Base-by-base conservation (phyloP, 2,797 vertebrate species). In the Aldrovandia affinis region DNA sequence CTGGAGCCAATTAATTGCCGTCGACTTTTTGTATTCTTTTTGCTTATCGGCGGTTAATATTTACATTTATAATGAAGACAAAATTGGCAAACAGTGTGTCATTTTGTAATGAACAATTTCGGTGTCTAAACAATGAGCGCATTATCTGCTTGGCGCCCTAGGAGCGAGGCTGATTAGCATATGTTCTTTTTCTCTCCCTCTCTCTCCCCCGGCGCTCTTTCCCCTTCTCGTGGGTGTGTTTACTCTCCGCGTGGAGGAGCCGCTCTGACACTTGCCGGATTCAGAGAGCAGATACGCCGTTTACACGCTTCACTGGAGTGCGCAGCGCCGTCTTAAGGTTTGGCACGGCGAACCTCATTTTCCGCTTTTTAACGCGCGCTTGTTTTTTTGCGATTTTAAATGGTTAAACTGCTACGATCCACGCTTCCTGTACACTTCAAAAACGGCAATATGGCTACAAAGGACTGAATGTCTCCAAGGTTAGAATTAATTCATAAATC, bases 41-140 rank as follows among this genome's bases (percentile, higher is more conserved):
- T 94, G 94, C 95, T 95, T 96, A 96, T 96, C 93, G 0, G 93
- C 93, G 94, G 95, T 96, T 96, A 95, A 96, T 96, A 96, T 96
- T 96, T 96, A 96, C 96, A 96, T 96, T 96, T 96, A 96, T 96
- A 96, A 96, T 96, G 95, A 96, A 96, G 95, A 96, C 94, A 95
- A 95, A 96, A 96, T 96, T 96, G 96, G 95, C 95, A 96, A 96
- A 96, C 96, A 96, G 93, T 96, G 94, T 96, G 95, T 96, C 96
- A 95, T 95, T 96, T 95, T 95, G 94, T 96, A 96, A 96, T 96
- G 95, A 96, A 96, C 95, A 96, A 96, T 96, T 96, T 94, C 94
- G 94, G 91, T 93, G 94, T 95, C 95, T 96, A 96, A 96, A 96
- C 95, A 96, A 96, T 96, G 94, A 96, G 87, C 93, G 92, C 93